phyloP scores from a whole-genome alignment of 2,113 vertebrate genomes.

The Ailuropoda melanoleuca region DNA sequence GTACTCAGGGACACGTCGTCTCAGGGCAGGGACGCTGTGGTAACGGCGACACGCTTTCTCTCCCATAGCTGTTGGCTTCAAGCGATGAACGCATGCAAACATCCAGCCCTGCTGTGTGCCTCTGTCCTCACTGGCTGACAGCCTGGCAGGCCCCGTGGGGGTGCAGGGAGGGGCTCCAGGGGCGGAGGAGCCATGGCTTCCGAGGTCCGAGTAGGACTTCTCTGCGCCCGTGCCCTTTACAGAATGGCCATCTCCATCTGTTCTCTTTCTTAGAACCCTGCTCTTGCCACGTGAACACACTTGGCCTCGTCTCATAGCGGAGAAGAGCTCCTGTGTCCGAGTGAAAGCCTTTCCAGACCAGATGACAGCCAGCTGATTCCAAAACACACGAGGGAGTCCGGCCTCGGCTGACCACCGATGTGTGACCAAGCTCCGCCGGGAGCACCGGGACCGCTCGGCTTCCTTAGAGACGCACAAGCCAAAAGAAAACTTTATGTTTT shows the following conservation, averaged over 20 bases:
- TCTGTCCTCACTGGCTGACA: background rate
- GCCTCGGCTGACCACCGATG: background rate
- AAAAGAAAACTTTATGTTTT: background rate
- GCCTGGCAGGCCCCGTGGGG: no score
- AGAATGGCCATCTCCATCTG: background rate
- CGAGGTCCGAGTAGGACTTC: accelerated
- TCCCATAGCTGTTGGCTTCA: background rate
- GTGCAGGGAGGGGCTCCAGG: accelerated
- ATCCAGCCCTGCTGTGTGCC: no score
- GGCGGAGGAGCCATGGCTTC: background rate
- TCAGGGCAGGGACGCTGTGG: background rate
- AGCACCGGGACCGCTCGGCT: background rate
- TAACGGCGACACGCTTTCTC: background rate
- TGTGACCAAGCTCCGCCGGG: background rate
- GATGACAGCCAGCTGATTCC: background rate
- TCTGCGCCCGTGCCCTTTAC: background rate
- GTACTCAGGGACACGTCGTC: background rate
- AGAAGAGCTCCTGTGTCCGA: background rate
- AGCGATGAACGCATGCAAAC: no score
- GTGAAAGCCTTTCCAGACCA: background rate
- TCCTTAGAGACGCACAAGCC: background rate
- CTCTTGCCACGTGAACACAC: background rate
- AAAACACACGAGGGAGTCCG: background rate
- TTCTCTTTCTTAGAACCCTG: background rate
- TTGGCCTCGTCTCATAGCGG: background rate